A percentile compares a stretch with the other conserved stretches of the same genome.
Conservation (phyloP, 2,113 vertebrate species). For the Ptilonorhynchus violaceus region DNA sequence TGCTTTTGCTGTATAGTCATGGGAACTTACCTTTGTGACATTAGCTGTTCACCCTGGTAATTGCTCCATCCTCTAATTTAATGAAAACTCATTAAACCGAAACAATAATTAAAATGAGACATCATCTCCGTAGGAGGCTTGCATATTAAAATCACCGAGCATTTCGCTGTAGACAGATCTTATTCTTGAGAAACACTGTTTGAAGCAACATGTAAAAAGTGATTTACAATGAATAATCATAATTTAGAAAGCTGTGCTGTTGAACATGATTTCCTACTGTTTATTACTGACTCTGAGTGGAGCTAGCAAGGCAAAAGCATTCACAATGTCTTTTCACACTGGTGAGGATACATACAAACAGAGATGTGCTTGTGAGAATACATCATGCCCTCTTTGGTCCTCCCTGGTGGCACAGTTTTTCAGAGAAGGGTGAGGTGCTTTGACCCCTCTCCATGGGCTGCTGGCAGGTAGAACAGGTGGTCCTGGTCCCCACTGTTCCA, state of each 20-base stretch:
- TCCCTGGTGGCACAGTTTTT: not conserved
- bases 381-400: not conserved
- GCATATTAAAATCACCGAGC: constrained; percentile 76
- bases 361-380: not conserved
- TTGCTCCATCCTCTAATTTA: constrained; percentile 82
- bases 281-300: constrained; percentile 44
- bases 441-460: not conserved
- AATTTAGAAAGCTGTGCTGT: constrained; percentile 50
- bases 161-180: constrained; percentile 67
- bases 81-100: constrained; percentile 84
- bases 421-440: not conserved
- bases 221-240: constrained; percentile 70
- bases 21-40: constrained; percentile 78
- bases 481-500: not conserved
- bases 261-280: constrained; percentile 49
- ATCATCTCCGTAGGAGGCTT: constrained; percentile 80
- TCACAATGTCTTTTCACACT: not conserved
- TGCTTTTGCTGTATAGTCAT: constrained; percentile 58
- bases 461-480: not conserved
- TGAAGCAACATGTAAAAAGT: constrained; percentile 62
- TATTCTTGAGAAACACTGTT: constrained; percentile 67
- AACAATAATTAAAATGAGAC: constrained; percentile 87
- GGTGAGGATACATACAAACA: not conserved
- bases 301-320: constrained; percentile 20
- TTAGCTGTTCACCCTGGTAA: constrained; percentile 78